Evolutionary conservation across 2,888 invertebrate genomes (phyloP).

Genomic region (Campoplex capitator): DNA sequence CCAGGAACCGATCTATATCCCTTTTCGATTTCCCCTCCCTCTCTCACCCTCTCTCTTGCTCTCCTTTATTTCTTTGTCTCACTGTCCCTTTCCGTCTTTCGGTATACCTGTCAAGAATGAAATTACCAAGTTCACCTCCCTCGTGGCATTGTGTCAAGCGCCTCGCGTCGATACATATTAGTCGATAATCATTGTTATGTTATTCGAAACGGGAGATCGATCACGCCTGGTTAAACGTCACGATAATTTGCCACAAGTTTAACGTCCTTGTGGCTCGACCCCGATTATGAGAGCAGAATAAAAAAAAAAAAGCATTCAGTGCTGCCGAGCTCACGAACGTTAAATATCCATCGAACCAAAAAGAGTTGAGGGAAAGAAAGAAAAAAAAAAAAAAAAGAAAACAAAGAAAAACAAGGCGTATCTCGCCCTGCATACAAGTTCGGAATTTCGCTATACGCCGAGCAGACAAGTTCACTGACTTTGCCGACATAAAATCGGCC

Average conservation of each 20-base stretch:
- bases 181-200: constrained; percentile 67
- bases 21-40: constrained; percentile 40
- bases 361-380: constrained; percentile 40
- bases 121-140: constrained; percentile 49
- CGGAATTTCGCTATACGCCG: neutral
- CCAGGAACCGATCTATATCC: constrained; percentile 62
- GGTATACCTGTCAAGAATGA: constrained; percentile 59
- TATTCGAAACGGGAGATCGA: constrained; percentile 66
- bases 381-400: neutral
- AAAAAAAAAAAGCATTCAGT: neutral
- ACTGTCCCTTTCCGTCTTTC: neutral
- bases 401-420: no score
- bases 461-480: constrained; percentile 71
- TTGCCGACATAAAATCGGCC: constrained; percentile 56
- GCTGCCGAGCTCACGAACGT: constrained; percentile 19
- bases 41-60: constrained; percentile 25
- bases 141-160: constrained; percentile 40
- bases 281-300: constrained; percentile 40
- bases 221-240: constrained; percentile 64
- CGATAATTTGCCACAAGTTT: constrained; percentile 66
- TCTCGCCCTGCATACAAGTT: no score
- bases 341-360: constrained; percentile 47
- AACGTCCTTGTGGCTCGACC: constrained; percentile 50
- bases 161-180: constrained; percentile 59
- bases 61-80: neutral